Conservation (phyloP, 2,113 vertebrate species). For the Silurus asotus region DNA sequence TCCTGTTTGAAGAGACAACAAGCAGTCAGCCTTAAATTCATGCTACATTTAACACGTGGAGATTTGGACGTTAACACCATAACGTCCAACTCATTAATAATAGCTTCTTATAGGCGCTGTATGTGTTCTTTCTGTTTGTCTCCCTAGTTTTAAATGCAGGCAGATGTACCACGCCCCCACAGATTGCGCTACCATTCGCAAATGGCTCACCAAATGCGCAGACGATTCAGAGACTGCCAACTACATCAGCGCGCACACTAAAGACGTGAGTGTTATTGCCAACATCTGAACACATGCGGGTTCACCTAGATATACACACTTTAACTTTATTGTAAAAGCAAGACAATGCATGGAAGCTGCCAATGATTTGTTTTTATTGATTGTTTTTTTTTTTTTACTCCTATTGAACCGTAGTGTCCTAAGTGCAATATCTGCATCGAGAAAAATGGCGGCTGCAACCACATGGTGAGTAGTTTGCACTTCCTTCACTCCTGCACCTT, state of each 20-base stretch:
- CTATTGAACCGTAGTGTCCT: constrained; percentile 82
- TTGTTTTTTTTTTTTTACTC: neutral
- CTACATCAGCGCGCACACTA: constrained; percentile 99
- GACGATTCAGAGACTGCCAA: constrained; percentile 99
- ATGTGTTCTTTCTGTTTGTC: neutral
- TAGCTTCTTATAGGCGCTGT: neutral
- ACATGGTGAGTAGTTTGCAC: constrained; percentile 86
- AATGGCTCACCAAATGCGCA: constrained; percentile 98
- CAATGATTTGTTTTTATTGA: constrained; percentile 1
- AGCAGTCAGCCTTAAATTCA: neutral
- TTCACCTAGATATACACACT: neutral
- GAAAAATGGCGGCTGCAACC: constrained; percentile 99
- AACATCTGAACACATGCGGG: neutral
- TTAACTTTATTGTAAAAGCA: no score
- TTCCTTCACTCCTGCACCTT: neutral
- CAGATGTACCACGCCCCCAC: constrained; percentile 99
- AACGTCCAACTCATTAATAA: neutral
- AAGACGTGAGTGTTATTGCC: constrained; percentile 84
- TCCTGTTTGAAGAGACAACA: neutral
- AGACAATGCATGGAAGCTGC: neutral
- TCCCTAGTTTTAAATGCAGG: constrained; percentile 97
- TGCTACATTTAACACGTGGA: neutral
- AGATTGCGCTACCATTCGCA: constrained; percentile 97
- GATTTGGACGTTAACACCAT: neutral
- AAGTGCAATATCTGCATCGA: constrained; percentile 99